A percentile compares a stretch with the other conserved stretches of the same genome.
These are phyloP conservation scores for Kryphioiulus occultus DNA, from an alignment of 2,888 invertebrate species.

Conservation along the genomic window DNA sequence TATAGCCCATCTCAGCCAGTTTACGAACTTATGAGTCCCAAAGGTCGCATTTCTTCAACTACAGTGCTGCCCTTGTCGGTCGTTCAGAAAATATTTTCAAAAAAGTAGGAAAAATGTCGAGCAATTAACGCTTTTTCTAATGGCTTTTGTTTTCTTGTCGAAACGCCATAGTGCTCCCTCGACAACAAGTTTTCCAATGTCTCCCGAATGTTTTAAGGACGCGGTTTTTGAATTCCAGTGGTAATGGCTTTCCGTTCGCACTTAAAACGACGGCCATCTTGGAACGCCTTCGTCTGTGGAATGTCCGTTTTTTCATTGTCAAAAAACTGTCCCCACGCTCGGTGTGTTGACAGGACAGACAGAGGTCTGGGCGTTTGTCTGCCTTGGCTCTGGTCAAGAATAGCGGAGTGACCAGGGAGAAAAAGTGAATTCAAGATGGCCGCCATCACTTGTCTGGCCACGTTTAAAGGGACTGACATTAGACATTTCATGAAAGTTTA, in stretches of 20 bases:
- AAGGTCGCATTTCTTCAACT: neutral
- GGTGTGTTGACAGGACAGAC: neutral
- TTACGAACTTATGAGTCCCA: neutral
- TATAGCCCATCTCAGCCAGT: too few species aligned
- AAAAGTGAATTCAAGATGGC: neutral
- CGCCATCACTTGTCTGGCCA: neutral
- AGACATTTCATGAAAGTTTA: slow-evolving; percentile 7
- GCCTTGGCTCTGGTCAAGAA: neutral
- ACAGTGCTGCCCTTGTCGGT: neutral
- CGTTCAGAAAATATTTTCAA: neutral
- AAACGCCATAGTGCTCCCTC: slow-evolving; percentile 4
- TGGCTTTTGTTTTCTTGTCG: slow-evolving; percentile 10
- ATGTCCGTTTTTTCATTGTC: neutral
- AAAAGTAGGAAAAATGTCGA: neutral
- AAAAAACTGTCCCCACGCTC: neutral
- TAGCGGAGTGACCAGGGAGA: neutral
- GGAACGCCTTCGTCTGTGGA: neutral
- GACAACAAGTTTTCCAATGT: neutral
- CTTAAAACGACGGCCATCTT: neutral
- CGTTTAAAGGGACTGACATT: neutral
- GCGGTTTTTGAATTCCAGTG: neutral
- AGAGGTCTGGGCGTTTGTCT: neutral
- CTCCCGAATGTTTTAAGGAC: neutral
- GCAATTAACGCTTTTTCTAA: slow-evolving; percentile 28
- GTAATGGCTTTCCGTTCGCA: slow-evolving; percentile 32